Base-by-base conservation (phyloP, 1,140 invertebrate genomes). In the Drosophila kepulauana region DNA sequence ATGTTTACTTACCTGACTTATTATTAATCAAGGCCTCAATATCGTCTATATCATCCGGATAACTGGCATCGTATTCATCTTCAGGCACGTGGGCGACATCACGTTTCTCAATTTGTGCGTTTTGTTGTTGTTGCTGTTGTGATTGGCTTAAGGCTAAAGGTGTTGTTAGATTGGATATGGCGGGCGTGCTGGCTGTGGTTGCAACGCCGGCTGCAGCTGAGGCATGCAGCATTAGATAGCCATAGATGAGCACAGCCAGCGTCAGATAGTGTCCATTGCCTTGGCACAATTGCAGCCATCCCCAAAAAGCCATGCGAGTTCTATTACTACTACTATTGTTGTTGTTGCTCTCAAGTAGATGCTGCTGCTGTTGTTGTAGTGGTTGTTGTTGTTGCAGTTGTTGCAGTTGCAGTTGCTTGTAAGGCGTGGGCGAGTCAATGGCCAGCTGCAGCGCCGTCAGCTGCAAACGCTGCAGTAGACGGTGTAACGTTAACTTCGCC, bases 51-150 rank as follows among this genome's bases (percentile, higher is more conserved):
- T 92, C 91, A 62, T 92, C 91, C 13, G 82, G 85, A 91, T 92
- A 92, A 66, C 81, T 91, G 62, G 81, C 84, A 56, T 92, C 91
- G 68, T 92, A 89, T 33, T 92, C 91, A 73, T 92, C 91, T 28
- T 91, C 91, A 85, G 86, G 89, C 82, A 92, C 81, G 86, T 92
- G 80, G 81, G 79, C 86, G 64, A 82, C 87, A 74, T 91, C 91
- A 43, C 91, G 89, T 74, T 87, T 91, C 16, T 45, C 38, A 16
- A 64, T 76, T 43, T 49, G 15, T 77, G 67, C 58, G 69, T 68
- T 64, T 56, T 65, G 58, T 67, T 65, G 25, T 15, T 54, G 58
- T 63, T 61, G 61, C 35, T 33, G 41, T 49, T 54, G 43, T 75
- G 28, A 15, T 57, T 57, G 13, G 4, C 35, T 57, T 57, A 57